Percentiles rank a stretch among this genome's conserved stretches.
phyloP scores from a whole-genome alignment of 1,140 invertebrate genomes.

The Drosophila subpulchrella region DNA sequence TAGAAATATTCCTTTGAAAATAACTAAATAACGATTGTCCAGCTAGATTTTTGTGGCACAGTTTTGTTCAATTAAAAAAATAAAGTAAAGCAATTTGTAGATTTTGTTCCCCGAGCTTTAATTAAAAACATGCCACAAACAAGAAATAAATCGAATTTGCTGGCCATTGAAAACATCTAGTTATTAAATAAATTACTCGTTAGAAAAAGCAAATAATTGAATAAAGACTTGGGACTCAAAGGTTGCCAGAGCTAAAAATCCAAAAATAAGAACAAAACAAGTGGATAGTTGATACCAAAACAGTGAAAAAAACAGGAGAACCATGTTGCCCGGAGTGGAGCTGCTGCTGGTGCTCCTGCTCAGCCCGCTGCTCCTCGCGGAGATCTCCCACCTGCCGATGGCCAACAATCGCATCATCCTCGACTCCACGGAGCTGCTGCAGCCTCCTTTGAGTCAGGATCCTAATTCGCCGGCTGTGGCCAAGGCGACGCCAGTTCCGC shows the following conservation, averaged over 20 bases:
- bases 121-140: not conserved
- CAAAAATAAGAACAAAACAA: not conserved
- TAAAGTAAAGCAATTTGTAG: not conserved
- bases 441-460: not conserved
- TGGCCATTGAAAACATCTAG: not conserved
- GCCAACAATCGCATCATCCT: conserved; percentile 59
- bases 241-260: not conserved
- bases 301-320: conserved; percentile 9
- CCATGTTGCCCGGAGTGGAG: conserved; percentile 41
- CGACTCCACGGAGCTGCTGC: conserved; percentile 29
- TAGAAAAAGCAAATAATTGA: not conserved
- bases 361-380: conserved; percentile 37
- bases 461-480: conserved; percentile 4
- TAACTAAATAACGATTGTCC: too few relatives aligned
- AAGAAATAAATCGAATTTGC: conserved; percentile 7
- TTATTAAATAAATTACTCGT: not conserved
- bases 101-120: not conserved
- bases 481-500: conserved; percentile 17
- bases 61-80: not conserved
- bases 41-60: not conserved
- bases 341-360: conserved; percentile 43
- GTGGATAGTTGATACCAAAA: conserved; percentile 11
- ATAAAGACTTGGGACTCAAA: not conserved
- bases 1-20: too few relatives aligned
- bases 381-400: conserved; percentile 59